Percentiles rank a stretch among this genome's conserved stretches.
phyloP scores from a whole-genome alignment of 1,140 invertebrate genomes.

The Melanaphis sacchari region DNA sequence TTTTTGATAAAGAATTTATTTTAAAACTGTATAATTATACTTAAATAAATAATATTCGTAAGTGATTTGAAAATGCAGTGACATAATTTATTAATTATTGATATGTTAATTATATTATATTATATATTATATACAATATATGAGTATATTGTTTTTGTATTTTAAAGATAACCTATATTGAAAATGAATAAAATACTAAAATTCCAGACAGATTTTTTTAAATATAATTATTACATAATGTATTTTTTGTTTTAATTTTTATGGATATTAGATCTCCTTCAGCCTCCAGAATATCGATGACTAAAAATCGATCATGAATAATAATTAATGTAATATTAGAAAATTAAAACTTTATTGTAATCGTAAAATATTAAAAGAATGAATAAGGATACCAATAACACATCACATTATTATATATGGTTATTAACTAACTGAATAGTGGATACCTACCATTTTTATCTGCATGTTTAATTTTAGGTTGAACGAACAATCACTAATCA shows the following conservation, averaged over 20 bases:
- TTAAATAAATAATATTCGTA: background rate
- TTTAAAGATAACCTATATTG: background rate
- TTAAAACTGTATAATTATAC: background rate
- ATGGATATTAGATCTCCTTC: too few species aligned
- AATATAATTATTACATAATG: background rate
- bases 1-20: background rate
- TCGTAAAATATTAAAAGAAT: background rate
- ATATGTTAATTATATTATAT: too few species aligned
- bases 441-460: background rate
- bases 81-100: background rate
- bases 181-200: background rate
- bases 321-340: background rate
- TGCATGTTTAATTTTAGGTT: background rate
- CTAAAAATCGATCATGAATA: background rate
- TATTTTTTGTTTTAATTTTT: background rate
- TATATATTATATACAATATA: background rate
- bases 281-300: too few species aligned
- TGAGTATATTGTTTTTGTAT: background rate
- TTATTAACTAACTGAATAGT: background rate
- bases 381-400: background rate
- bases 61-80: background rate
- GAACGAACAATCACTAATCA: too few species aligned
- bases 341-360: background rate
- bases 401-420: background rate
- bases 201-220: background rate